Conservation (phyloP, 2,797 vertebrate species). For the Platalea minor region DNA sequence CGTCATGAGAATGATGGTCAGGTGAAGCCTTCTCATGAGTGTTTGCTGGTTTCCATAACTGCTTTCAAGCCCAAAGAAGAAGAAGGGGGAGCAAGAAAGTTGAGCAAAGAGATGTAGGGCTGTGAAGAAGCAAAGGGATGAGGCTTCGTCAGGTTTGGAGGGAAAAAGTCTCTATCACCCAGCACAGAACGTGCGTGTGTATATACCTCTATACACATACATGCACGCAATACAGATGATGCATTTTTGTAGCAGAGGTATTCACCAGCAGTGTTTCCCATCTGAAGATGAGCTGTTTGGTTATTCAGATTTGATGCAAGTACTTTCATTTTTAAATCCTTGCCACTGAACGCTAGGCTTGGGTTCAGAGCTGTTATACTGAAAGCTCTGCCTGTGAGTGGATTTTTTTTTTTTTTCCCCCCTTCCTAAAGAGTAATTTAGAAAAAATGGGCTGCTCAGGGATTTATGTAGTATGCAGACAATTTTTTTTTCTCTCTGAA, state of each 20-base stretch:
- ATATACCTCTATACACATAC: accelerated
- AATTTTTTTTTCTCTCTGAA: not conserved
- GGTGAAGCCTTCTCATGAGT: not conserved
- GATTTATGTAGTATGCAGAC: not conserved
- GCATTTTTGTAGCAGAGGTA: not conserved
- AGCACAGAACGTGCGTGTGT: accelerated
- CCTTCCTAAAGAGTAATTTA: not conserved
- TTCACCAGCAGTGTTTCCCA: not conserved
- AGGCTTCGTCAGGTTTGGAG: not conserved
- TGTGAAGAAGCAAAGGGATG: not conserved
- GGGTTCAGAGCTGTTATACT: not conserved
- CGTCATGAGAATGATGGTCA: not conserved
- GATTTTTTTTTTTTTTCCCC: not conserved
- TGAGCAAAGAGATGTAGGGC: not conserved
- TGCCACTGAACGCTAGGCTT: not conserved
- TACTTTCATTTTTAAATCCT: not conserved
- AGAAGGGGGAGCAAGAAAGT: not conserved
- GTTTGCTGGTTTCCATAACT: not conserved
- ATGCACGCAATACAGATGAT: accelerated
- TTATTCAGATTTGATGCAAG: not conserved
- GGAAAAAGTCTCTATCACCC: not conserved
- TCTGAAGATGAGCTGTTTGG: not conserved
- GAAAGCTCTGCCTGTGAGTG: not conserved
- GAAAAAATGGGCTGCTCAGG: not conserved
- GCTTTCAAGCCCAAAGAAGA: not conserved